Base-by-base conservation (phyloP, 2,888 invertebrate species). In the Luperina testacea region DNA sequence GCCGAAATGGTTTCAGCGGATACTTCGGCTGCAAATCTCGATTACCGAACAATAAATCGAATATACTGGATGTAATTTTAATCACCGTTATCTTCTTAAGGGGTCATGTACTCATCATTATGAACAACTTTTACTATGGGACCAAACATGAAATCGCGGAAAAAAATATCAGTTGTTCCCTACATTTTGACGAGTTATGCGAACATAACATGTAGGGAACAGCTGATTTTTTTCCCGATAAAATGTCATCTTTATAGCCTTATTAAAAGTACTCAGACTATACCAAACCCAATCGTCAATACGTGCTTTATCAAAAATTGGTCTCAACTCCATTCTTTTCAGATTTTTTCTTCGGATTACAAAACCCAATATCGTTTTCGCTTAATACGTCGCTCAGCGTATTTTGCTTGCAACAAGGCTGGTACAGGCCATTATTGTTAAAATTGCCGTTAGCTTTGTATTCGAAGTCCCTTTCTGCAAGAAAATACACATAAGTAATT, bases 41-140 rank as follows among this genome's bases (percentile, higher is more conserved):
- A 91, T 91, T 89, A 88, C 78, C 81, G 81, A 84, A 88, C 92
- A 90, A 92, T 93, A 93, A 93, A 93, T 94, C 90, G 86, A 83
- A 38, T 38, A 38, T 38, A 38, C 38, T 38, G 38, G 7, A 7
- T 38, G 38, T 6, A 38, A 38, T 38, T 0, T 38, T 38, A 38
- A 38, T 38, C 38, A 38, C 38, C 38, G 6, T 38, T 38, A 38
- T 38, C 38, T 6, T 38, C 38, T 38, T 38, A 38, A 6, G 38
- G 38, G 0, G 5, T 6, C 38, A 38, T 38, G 38, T 38, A 7
- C 38, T 38, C 38, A 38, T 38, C 38, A 38, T 38, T 38, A 6
- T 38, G 38, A 38, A 38, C 0, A 38, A 38, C 0, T 0, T 0
- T 38, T 38, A 38, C 38, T 38, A 38, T 7, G 38, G 38, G 38